Conservation (phyloP, 2,888 invertebrate species). For the Ormyrus pomaceus region DNA sequence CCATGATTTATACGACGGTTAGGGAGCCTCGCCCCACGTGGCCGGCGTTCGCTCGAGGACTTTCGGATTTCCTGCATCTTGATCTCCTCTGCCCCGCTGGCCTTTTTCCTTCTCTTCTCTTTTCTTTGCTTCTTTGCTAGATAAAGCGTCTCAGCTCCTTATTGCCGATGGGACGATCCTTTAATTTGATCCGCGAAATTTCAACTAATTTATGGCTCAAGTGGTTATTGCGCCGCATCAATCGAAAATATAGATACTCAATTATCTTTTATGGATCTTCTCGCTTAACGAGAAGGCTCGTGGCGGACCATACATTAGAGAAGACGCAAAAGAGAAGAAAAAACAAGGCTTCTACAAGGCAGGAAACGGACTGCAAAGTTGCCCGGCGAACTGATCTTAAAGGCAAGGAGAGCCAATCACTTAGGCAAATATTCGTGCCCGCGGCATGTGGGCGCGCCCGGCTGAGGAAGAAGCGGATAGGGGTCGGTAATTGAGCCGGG, state of each 20-base stretch:
- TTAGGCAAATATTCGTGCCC: constrained; percentile 74
- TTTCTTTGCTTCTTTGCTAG: neutral
- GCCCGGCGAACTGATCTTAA: constrained; percentile 34
- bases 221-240: no score
- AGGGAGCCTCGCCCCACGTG: constrained; percentile 28
- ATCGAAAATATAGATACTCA: no score
- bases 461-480: constrained; percentile 23
- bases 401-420: constrained; percentile 65
- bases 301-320: neutral
- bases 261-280: no score
- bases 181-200: constrained; percentile 30
- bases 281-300: no score
- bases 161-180: constrained; percentile 35
- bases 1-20: constrained; percentile 71
- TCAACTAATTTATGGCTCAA: no score
- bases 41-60: constrained; percentile 25
- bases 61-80: constrained; percentile 53
- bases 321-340: neutral
- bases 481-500: constrained; percentile 45
- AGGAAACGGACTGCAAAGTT: constrained; percentile 60
- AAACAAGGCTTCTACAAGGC: neutral
- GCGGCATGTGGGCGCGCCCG: constrained; percentile 68
- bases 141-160: constrained; percentile 25
- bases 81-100: constrained; percentile 8
- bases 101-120: constrained; percentile 18